Evolutionary conservation across 2,888 invertebrate species (phyloP).

Genomic region (Plebejus anna): DNA sequence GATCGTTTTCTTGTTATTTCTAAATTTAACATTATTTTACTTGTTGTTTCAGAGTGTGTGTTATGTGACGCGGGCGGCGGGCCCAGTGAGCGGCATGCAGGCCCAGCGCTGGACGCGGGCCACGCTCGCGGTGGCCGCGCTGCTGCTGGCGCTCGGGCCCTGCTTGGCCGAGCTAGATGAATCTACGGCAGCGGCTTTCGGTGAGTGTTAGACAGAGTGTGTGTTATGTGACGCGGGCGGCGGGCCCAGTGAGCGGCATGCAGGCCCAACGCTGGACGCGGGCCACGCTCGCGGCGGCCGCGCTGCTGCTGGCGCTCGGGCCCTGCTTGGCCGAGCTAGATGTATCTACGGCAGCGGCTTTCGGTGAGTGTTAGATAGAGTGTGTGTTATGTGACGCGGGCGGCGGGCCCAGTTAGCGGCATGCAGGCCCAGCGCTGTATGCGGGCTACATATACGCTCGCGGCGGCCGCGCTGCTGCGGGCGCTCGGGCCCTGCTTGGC

Average conservation of each 20-base stretch:
- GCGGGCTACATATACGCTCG: conserved; percentile 62
- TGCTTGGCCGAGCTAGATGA: conserved; percentile 48
- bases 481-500: conserved; percentile 52
- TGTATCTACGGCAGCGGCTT: conserved; percentile 43
- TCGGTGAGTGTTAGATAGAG: conserved; percentile 49
- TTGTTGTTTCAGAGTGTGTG: conserved; percentile 53
- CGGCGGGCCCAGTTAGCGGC: conserved; percentile 61
- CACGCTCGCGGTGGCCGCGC: conserved; percentile 64
- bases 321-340: conserved; percentile 49
- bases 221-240: conserved; percentile 72
- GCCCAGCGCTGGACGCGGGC: conserved; percentile 64
- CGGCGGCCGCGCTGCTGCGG: conserved; percentile 64
- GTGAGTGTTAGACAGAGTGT: conserved; percentile 49
- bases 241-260: conserved; percentile 64
- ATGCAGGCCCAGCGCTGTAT: conserved; percentile 67
- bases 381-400: conserved; percentile 71
- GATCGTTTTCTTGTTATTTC: too few relatives aligned
- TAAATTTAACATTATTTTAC: background rate
- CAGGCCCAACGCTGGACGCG: conserved; percentile 65
- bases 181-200: conserved; percentile 44
- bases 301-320: conserved; percentile 58
- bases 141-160: conserved; percentile 55
- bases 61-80: conserved; percentile 70
- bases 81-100: conserved; percentile 65
- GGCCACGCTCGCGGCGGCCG: conserved; percentile 65